Conservation (phyloP, 2,797 vertebrate genomes). For the Aphelocoma californica region DNA sequence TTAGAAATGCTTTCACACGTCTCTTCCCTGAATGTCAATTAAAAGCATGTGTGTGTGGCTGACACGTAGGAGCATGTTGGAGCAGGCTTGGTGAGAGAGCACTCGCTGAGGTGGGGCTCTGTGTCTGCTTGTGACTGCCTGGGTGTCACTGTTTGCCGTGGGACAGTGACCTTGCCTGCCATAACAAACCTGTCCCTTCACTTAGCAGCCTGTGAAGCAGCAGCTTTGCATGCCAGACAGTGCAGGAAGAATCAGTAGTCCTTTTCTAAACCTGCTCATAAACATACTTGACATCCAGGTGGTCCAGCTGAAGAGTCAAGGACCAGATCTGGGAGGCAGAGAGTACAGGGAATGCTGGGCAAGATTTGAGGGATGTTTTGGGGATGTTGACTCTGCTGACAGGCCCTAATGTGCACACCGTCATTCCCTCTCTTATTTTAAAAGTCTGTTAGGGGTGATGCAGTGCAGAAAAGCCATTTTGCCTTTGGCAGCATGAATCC, state of each 20-base stretch:
- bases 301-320: neutral
- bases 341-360: neutral
- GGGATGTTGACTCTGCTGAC: neutral
- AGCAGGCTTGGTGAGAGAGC: neutral
- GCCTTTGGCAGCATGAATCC: neutral
- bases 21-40: neutral
- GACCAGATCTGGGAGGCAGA: neutral
- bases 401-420: neutral
- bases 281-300: neutral
- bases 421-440: neutral
- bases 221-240: neutral
- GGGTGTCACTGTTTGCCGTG: neutral
- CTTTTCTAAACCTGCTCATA: neutral
- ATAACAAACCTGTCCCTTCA: neutral
- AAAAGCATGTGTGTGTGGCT: slow-evolving; percentile 27
- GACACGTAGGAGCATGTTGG: neutral
- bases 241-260: neutral
- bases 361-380: neutral
- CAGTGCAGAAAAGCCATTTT: neutral
- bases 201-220: neutral
- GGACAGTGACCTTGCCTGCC: neutral
- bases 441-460: neutral
- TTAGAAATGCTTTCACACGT: slow-evolving; percentile 30
- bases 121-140: neutral
- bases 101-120: neutral